Evolutionary conservation across 2,797 vertebrate genomes (phyloP), one percentile per base, ranked within the genome.

Genomic region (Coregonus suidteri): DNA sequence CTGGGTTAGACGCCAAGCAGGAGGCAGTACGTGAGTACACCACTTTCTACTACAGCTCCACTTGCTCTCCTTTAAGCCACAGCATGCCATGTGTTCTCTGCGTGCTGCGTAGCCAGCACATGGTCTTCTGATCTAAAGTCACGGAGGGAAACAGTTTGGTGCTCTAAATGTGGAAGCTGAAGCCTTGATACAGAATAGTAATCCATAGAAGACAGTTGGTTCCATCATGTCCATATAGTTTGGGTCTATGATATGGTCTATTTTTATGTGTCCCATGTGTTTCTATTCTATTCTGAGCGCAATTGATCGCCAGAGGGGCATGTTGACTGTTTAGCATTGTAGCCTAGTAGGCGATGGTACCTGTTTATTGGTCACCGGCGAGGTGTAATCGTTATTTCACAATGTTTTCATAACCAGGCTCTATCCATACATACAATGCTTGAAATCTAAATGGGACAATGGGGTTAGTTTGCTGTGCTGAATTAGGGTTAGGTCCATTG

Each of bases 1-100:
- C 87, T 77, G 93, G 90, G 69, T 91, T 97, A 93, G 97, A 98
- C 91, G 96, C 96, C 83, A 97, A 96, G 80, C 95, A 96, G 94
- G 96, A 98, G 96, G 90, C 96, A 94, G 98, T 99, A 95, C 97
- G 98, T 98, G 89, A 99, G 98, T 99, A 94, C 76, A 79, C 70
- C 4, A 80, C 16, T 77, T 64, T 73, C 3, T 47, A 16, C 31
- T 35, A 11, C 30, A 15, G 41, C 9, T 47, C 9, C 13, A 64
- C 59, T 13, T 25, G 11, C 18, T 68, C 66, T 35, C 4, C 4
- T 18, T 35, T 47, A 1, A 47, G 41, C 5, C 6, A 68, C 30
- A 1, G 31, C 47, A 31, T 51, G 53, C 54, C 52, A 35, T 77
- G 37, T 66, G 25, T 56, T 31, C 56, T 77, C 18, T 20, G 31